These are phyloP conservation scores for Florisuga fusca DNA, from an alignment of 2,797 vertebrate species.

Conservation along the genomic window DNA sequence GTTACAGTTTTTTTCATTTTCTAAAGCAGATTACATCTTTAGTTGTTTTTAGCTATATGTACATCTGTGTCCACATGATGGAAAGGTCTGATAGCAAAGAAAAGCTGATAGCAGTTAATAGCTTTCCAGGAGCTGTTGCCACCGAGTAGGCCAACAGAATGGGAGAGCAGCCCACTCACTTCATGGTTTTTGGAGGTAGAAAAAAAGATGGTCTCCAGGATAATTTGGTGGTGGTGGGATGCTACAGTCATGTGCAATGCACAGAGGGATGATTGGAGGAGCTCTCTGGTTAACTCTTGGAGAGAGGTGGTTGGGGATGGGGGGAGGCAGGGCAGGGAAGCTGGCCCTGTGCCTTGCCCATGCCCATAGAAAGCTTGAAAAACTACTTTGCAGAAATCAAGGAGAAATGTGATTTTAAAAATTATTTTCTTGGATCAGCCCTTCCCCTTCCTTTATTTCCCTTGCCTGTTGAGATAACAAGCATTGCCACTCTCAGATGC, in stretches of 20 bases:
- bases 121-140: background rate
- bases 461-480: background rate
- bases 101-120: background rate
- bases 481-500: background rate
- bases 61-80: rapidly evolving
- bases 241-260: background rate
- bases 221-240: background rate
- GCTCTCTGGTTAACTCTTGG: background rate
- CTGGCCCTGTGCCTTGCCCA: background rate
- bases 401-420: background rate
- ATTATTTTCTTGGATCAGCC: background rate
- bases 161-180: background rate
- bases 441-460: background rate
- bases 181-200: background rate
- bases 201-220: background rate
- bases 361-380: background rate
- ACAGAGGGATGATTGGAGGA: background rate
- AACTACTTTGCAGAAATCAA: background rate
- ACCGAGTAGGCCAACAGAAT: background rate
- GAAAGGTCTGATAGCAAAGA: rapidly evolving
- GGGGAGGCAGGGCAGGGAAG: no score
- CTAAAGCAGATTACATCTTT: background rate
- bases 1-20: background rate
- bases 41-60: background rate
- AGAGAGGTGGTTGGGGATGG: background rate